These are phyloP conservation scores for Chamaetylas fuelleborni DNA, from an alignment of 2,113 vertebrate species.

Conservation along the genomic window DNA sequence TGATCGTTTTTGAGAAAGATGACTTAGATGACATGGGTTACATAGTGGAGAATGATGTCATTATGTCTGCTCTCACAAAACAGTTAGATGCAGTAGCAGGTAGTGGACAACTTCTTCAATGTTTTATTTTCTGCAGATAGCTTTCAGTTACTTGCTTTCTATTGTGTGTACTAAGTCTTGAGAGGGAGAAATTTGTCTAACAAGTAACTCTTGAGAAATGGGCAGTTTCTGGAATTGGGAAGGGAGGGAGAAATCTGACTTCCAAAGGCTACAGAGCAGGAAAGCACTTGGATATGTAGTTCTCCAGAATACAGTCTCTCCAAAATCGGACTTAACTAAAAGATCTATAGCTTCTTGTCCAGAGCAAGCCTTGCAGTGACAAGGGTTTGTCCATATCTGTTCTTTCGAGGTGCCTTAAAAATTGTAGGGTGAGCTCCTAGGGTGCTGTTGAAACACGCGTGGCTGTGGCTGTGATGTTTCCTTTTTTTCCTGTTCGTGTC, in stretches of 20 bases:
- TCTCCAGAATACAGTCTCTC: neutral
- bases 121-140: neutral
- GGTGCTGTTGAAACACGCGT: neutral
- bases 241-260: neutral
- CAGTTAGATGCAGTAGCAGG: conserved; percentile 88
- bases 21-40: conserved; percentile 93
- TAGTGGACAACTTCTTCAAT: conserved; percentile 60
- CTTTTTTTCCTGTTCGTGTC: conserved; percentile 10
- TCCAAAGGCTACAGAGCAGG: neutral
- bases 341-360: neutral
- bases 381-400: neutral
- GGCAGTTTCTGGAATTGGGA: neutral
- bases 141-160: neutral
- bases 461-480: neutral
- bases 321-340: neutral
- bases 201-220: neutral
- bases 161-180: neutral
- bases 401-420: neutral
- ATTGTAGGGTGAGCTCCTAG: neutral
- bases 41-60: conserved; percentile 93
- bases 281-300: neutral
- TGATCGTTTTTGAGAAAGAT: conserved; percentile 95
- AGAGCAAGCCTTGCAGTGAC: neutral
- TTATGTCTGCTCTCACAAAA: conserved; percentile 88
- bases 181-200: neutral